Base-by-base conservation (phyloP, 37 sponge, comb jelly and placozoan genomes). In the Dysidea cf. avara region DNA sequence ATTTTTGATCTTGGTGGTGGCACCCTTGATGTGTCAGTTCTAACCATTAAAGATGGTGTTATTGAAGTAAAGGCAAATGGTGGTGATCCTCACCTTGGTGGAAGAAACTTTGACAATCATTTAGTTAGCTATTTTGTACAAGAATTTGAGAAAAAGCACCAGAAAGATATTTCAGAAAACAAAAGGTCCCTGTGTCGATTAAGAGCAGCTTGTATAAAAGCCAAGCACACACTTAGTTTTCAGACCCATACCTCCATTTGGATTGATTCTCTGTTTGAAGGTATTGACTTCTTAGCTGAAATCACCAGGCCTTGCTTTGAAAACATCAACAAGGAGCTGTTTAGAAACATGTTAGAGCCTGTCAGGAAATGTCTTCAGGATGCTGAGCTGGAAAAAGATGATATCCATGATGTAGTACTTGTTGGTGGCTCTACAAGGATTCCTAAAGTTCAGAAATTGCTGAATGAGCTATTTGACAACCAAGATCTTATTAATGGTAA, bases 1-100 rank as follows among this genome's bases (percentile, higher is more conserved):
- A 80, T 80, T 7, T 80, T 80, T 48, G 81, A 80, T 26, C 66
- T 80, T 34, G 81, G 81, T 59, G 81, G 81, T 59, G 81, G 81
- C 3, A 80, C 81, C 28, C 76, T 80, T 0, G 81, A 80, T 57
- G 81, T 80, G 6, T 74, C 72, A 12, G 48, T 80, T 35, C 43
- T 80, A 46, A 59, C 72, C 16, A 80, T 80, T 51, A 72, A 80
- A 32, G 81, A 80, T 56, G 81, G 81, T 26, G 58, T 80, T 11
- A 76, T 80, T 74, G 81, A 80, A 39, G 81, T 80, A 21, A 78
- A 78, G 32, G 77, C 81, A 12, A 80, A 72, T 17, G 54, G 63
- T 67, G 81, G 81, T 24, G 74, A 80, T 40, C 77, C 81, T 58
- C 81, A 80, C 30, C 48, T 80, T 25, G 81, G 81, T 16, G 81